A percentile compares a stretch with the other conserved stretches of the same genome.
Conservation (phyloP, 2,113 vertebrate genomes). For the Aplodontia rufa region DNA sequence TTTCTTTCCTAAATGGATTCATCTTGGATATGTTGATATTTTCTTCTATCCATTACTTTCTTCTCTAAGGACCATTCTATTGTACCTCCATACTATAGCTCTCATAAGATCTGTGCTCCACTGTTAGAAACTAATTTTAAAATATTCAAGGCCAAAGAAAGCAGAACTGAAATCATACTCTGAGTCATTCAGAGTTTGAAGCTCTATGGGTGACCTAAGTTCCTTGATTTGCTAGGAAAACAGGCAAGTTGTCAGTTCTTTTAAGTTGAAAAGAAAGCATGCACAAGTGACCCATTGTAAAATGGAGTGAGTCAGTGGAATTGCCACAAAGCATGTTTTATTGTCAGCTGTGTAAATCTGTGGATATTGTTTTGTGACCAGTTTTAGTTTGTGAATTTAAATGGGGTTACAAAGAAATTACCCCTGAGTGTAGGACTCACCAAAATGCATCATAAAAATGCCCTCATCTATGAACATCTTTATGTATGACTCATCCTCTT, state of each 20-base stretch:
- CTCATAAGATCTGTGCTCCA: not conserved
- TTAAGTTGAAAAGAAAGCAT: not conserved
- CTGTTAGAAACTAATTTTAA: slow-evolving; percentile 23
- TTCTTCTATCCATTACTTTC: not conserved
- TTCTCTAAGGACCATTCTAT: not conserved
- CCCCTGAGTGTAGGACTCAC: not conserved
- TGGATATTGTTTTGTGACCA: not conserved
- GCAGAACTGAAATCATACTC: slow-evolving; percentile 22
- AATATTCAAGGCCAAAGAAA: not conserved
- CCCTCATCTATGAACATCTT: not conserved
- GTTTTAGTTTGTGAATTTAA: not conserved
- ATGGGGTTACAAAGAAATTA: not conserved
- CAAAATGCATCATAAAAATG: not conserved
- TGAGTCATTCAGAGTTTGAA: not conserved
- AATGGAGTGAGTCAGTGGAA: not conserved
- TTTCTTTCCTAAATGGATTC: not conserved
- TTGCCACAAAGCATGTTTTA: not conserved
- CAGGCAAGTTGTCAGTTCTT: not conserved
- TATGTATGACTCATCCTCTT: not conserved
- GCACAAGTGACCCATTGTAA: not conserved
- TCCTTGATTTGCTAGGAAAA: not conserved
- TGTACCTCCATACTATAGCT: not conserved
- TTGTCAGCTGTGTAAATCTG: not conserved
- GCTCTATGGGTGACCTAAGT: not conserved
- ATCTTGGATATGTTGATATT: not conserved